Evolutionary conservation across 2,888 invertebrate species (phyloP).

Genomic region (Habrosyne pyritoides): DNA sequence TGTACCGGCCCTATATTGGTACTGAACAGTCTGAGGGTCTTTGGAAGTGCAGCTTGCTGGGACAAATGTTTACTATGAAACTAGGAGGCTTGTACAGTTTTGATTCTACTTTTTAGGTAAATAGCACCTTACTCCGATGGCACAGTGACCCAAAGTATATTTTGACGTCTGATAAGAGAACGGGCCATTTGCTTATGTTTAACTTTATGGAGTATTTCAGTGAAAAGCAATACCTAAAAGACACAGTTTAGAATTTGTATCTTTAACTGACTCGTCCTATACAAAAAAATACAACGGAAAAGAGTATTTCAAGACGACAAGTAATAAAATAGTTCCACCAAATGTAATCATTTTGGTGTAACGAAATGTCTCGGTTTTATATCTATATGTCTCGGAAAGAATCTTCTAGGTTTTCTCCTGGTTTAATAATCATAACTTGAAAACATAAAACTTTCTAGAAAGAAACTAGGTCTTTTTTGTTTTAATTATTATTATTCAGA

Average conservation of each 20-base stretch:
- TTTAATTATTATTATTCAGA: neutral
- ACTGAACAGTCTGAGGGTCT: slow-evolving; percentile 16
- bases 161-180: too few species aligned
- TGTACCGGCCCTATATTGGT: slow-evolving; percentile 12
- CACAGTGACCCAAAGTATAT: too few species aligned
- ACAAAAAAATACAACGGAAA: neutral
- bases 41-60: slow-evolving; percentile 25
- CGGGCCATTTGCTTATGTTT: too few species aligned
- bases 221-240: neutral
- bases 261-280: neutral
- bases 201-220: too few species aligned
- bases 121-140: too few species aligned
- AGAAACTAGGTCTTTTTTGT: neutral
- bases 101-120: too few species aligned
- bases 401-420: neutral
- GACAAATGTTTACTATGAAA: too few species aligned
- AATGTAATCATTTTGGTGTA: neutral
- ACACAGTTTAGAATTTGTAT: neutral
- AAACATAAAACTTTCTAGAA: neutral
- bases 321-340: neutral
- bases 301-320: neutral
- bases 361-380: neutral
- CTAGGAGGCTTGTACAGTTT: too few species aligned
- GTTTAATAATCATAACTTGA: neutral
- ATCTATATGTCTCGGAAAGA: neutral